Base-by-base conservation (phyloP, 1,140 invertebrate species). In the Steinernema khuongi region DNA sequence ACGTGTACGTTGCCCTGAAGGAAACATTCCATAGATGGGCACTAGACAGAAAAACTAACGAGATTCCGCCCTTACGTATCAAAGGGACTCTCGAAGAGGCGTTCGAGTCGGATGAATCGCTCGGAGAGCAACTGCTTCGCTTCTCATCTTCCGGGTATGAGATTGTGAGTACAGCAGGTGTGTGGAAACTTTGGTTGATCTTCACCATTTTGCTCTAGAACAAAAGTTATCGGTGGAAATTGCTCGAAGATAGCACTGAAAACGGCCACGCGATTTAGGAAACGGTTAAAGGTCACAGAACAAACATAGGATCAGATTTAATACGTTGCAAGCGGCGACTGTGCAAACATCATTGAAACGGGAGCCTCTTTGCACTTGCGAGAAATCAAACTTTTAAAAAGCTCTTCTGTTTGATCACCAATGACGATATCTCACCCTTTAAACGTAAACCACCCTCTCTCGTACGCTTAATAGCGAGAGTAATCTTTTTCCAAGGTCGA, bases 1-100 rank as follows among this genome's bases (percentile, higher is more conserved):
- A 36, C 0, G 79, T 83, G 29, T 60, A 74, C 19, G 74, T 77
- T 0, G 75, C 67, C 31, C 75, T 77, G 66, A 66, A 77, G 28
- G 1, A 26, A 1, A 72, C 1, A 17, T 1, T 36, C 28, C 1
- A 70, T 36, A 22, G 22, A 22, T 33, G 26, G 0, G 0, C 50
- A 69, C 1, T 0, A 30, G 32, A 1, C 33, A 0, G 67, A 33
- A 29, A 1, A n/a, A 72, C 30, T 72, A 32, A 72, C 71, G 50
- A 67, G 67, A 72, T 72, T 31, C 50, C 71, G 32, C 67, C 67
- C 67, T 72, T 72, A 7, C 50, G 50, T 14, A 60, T 60, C 7
- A 60, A 22, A 14, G 50, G 50, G 4, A 22, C 50, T 7, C 50
- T 60, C 19, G 50, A 60, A 60, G 50, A 60, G 4, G 50, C 50